A percentile compares a stretch with the other conserved stretches of the same genome.
Evolutionary conservation across 2,888 invertebrate genomes (phyloP).

Genomic region (Taenaris catops): DNA sequence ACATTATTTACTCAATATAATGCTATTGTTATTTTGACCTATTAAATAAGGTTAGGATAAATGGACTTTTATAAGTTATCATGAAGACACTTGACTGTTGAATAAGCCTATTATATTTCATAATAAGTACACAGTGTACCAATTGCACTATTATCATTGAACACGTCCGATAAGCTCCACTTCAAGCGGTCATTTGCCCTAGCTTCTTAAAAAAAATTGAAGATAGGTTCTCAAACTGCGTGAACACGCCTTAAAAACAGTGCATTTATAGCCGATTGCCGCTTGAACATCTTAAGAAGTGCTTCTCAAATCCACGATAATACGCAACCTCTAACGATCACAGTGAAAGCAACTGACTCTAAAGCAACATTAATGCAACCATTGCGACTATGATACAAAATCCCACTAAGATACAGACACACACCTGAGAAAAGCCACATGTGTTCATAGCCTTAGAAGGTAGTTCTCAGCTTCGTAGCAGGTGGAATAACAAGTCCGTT

Average conservation of each 20-base stretch:
- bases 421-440: too few relatives aligned
- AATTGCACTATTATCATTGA: slow-evolving; percentile 27
- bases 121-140: slow-evolving; percentile 21
- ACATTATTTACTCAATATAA: slow-evolving; percentile 53
- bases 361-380: slow-evolving; percentile 46
- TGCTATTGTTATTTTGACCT: slow-evolving; percentile 57
- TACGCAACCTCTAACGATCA: slow-evolving; percentile 52
- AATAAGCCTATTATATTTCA: slow-evolving; percentile 16
- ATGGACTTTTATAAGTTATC: slow-evolving; percentile 42
- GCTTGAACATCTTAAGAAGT: slow-evolving; percentile 41
- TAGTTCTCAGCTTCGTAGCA: too few relatives aligned
- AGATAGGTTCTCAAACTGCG: slow-evolving; percentile 6
- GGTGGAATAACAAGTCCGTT: too few relatives aligned
- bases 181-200: slow-evolving; percentile 29
- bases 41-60: slow-evolving; percentile 56
- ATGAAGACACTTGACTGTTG: slow-evolving; percentile 25
- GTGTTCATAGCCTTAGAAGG: too few relatives aligned
- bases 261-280: slow-evolving; percentile 23
- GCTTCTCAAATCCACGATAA: slow-evolving; percentile 50
- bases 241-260: slow-evolving; percentile 14
- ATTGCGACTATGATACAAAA: slow-evolving; percentile 40
- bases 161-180: slow-evolving; percentile 48
- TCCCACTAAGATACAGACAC: slow-evolving; percentile 42
- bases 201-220: slow-evolving; percentile 13
- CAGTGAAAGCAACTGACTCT: slow-evolving; percentile 56